Evolutionary conservation across 2,797 vertebrate genomes (phyloP).

Genomic region (Amazona ochrocephala): DNA sequence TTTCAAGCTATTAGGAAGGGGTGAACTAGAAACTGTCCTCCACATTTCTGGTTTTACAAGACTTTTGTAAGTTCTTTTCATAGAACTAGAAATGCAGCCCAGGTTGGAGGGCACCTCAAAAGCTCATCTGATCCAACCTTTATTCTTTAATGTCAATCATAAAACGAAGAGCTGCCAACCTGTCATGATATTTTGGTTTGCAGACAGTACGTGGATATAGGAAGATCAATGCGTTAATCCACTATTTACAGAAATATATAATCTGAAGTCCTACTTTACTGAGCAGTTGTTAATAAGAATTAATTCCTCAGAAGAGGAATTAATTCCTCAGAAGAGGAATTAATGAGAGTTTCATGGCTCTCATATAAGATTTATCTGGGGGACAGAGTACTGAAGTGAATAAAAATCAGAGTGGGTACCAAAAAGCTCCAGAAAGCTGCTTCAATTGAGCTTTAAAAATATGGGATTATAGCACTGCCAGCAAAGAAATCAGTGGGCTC

Average conservation of each 20-base stretch:
- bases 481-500: not conserved
- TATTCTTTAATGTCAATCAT: not conserved
- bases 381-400: not conserved
- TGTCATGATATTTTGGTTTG: not conserved
- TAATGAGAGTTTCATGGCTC: not conserved
- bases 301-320: not conserved
- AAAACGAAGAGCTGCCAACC: not conserved
- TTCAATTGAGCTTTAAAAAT: not conserved
- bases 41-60: not conserved
- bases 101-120: not conserved
- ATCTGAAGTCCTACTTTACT: not conserved
- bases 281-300: not conserved
- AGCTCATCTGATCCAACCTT: not conserved
- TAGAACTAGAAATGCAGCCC: not conserved
- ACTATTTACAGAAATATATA: not conserved
- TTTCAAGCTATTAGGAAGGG: not conserved
- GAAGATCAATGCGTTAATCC: not conserved
- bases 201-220: rapidly evolving
- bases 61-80: not conserved
- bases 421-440: not conserved
- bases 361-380: not conserved
- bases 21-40: not conserved
- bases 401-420: not conserved
- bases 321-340: not conserved
- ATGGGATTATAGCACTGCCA: not conserved